These are phyloP conservation scores for Amblyjoppa fuscipennis DNA, from an alignment of 2,888 invertebrate genomes.

Conservation along the genomic window DNA sequence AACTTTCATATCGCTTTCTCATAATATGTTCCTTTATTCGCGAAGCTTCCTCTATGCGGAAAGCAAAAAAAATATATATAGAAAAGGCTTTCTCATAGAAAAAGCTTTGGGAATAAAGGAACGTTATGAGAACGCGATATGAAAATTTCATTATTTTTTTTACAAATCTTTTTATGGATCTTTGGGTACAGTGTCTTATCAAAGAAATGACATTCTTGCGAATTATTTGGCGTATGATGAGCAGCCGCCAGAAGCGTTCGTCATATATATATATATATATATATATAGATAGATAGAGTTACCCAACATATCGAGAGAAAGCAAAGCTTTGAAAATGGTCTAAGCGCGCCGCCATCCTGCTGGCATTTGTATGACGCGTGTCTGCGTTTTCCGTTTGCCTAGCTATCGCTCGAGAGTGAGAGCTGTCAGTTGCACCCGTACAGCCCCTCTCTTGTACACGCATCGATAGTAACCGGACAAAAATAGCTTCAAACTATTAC, in stretches of 20 bases:
- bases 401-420: background rate
- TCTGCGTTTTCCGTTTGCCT: background rate
- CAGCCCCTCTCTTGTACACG: background rate
- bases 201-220: background rate
- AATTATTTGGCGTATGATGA: background rate
- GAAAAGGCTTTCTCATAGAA: no score
- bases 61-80: no score
- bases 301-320: background rate
- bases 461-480: conserved; percentile 8
- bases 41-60: no score
- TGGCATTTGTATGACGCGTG: conserved; percentile 9
- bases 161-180: no score
- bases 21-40: no score
- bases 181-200: background rate
- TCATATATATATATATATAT: no score
- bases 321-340: background rate
- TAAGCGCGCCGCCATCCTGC: background rate
- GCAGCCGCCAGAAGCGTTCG: background rate
- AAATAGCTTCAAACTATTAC: conserved; percentile 5
- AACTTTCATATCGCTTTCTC: no score
- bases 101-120: no score
- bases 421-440: conserved; percentile 1
- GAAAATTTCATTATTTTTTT: no score
- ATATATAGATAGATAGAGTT: background rate
- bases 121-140: no score